Evolutionary conservation across 30 jellyfish, hydroid and myxozoan species (phyloP).

Genomic region (Hydractinia symbiolongicarpus): DNA sequence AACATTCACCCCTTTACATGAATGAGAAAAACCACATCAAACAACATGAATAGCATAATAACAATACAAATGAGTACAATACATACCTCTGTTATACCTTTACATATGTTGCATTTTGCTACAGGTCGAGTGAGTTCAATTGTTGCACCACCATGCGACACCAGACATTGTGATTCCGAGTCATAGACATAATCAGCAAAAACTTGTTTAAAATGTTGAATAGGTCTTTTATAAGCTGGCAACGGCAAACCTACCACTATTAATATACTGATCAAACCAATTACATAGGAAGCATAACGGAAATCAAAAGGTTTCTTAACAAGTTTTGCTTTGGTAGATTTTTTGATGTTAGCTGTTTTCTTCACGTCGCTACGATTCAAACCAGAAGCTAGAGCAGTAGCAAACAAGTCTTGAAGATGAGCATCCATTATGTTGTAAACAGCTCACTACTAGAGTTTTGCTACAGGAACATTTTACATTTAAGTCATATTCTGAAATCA

Average conservation of each 20-base stretch:
- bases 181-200: background rate
- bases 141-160: slow-evolving; percentile 41
- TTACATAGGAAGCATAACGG: background rate
- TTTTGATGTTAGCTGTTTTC: background rate
- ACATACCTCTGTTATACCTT: slow-evolving; percentile 49
- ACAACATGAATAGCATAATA: too few relatives aligned
- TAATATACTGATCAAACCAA: slow-evolving; percentile 15
- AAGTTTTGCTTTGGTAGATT: background rate
- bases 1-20: too few relatives aligned
- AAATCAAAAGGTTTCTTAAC: background rate
- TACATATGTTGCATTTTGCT: slow-evolving; percentile 70
- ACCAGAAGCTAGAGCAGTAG: slow-evolving; percentile 9
- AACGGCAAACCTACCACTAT: slow-evolving; percentile 2
- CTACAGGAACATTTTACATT: background rate
- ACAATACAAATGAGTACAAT: background rate
- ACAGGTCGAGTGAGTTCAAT: slow-evolving; percentile 62
- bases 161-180: slow-evolving; percentile 34
- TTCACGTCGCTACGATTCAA: slow-evolving; percentile 5
- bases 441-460: background rate
- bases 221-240: background rate
- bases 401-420: slow-evolving; percentile 2
- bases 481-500: too few relatives aligned
- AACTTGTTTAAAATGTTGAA: background rate
- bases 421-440: background rate
- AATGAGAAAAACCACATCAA: too few relatives aligned